A percentile compares a stretch with the other conserved stretches of the same genome.
Evolutionary conservation across 2,113 vertebrate genomes (phyloP).

Genomic region (Nothobranchius furzeri): DNA sequence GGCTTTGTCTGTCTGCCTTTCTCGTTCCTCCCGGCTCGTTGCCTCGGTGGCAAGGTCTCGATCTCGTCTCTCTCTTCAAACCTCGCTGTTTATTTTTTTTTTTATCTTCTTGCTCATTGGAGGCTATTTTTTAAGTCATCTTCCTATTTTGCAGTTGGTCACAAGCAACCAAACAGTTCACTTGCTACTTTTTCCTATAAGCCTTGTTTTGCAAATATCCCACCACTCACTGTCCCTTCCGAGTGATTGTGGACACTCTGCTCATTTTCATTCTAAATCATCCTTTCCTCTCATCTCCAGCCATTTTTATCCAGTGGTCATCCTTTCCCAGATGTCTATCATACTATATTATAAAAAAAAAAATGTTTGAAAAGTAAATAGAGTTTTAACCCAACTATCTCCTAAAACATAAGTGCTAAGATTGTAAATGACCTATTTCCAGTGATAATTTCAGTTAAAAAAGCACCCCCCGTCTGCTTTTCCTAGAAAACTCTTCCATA

Average conservation of each 20-base stretch:
- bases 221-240: slow-evolving; percentile 15
- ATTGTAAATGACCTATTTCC: no score
- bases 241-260: slow-evolving; percentile 22
- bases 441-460: neutral
- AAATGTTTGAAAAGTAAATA: neutral
- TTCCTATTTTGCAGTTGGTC: slow-evolving; percentile 19
- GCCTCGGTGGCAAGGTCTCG: slow-evolving; percentile 64
- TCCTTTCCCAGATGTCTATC: neutral
- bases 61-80: slow-evolving; percentile 45
- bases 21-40: slow-evolving; percentile 58
- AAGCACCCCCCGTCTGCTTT: neutral
- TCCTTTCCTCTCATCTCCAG: neutral
- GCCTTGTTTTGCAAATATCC: slow-evolving; percentile 27
- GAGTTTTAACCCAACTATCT: no score
- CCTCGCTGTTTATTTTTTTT: slow-evolving; percentile 16
- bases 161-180: slow-evolving; percentile 22
- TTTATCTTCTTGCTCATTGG: slow-evolving; percentile 32
- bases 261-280: no score
- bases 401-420: no score
- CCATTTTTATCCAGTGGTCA: slow-evolving; percentile 17
- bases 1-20: slow-evolving; percentile 75
- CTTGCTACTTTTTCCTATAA: slow-evolving; percentile 26
- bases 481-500: neutral
- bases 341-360: neutral
- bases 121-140: slow-evolving; percentile 5